phyloP scores from a whole-genome alignment of 2,888 invertebrate species.

The Caenorhabditis imperialis region DNA sequence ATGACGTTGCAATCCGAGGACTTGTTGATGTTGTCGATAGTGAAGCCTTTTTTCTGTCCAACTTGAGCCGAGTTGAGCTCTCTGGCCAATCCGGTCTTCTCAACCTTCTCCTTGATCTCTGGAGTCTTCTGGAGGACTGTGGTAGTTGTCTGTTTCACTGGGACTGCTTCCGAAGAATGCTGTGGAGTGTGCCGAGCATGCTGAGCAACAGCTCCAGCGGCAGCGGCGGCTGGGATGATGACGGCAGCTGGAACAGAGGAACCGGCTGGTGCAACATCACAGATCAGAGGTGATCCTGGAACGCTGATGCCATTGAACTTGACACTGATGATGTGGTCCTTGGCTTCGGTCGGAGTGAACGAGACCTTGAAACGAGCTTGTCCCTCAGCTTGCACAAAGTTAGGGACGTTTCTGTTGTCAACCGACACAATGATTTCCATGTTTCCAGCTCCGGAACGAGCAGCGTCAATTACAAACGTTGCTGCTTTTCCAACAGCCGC shows the following conservation, averaged over 20 bases:
- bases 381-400: conserved; percentile 92
- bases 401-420: conserved; percentile 95
- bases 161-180: conserved; percentile 33
- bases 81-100: conserved; percentile 55
- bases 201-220: conserved; percentile 11
- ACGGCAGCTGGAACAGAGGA: conserved; percentile 11
- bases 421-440: conserved; percentile 97
- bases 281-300: conserved; percentile 68
- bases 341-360: conserved; percentile 95
- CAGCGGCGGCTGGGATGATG: conserved; percentile 19
- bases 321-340: conserved; percentile 91
- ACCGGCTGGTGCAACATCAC: conserved; percentile 32
- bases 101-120: conserved; percentile 46
- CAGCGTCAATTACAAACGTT: conserved; percentile 89
- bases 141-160: conserved; percentile 29
- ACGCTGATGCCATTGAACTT: conserved; percentile 83
- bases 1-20: conserved; percentile 76
- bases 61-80: conserved; percentile 63
- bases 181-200: conserved; percentile 31
- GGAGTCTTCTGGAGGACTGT: conserved; percentile 53
- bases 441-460: conserved; percentile 89
- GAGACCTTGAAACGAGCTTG: conserved; percentile 93
- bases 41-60: conserved; percentile 76
- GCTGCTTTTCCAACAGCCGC: conserved; percentile 90
- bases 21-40: conserved; percentile 70